Base-by-base conservation (phyloP, 2,888 invertebrate species). In the Eupeodes latifasciatus region DNA sequence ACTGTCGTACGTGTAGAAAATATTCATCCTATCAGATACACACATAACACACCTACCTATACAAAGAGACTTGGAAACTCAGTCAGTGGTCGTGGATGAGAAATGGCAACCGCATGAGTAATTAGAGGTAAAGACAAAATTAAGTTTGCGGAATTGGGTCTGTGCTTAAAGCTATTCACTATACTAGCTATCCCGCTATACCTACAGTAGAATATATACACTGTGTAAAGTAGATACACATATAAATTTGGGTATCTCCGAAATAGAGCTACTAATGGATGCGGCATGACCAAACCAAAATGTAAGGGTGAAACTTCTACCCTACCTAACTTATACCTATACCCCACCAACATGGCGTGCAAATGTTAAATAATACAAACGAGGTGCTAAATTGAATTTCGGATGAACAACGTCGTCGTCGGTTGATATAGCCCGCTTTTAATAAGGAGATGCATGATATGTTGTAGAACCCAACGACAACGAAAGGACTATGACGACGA, bases 331-430 rank as follows among this genome's bases (percentile, higher is more conserved):
- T 0, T 19, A 34, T 27, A 34, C 47, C 19, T 12, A 10, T 27
- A 2, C 49, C 62, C 62, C 34, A 71, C 66, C 66, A 51, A 67
- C 80, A 62, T 61, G 74, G 80, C 72, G 84, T 84, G 80, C 67
- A 84, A 84, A 87, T 84, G 87, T 87, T 84, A 83, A 83, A 87
- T 87, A 87, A 87, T 80, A 87, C 84, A 87, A 87, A 87, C 87
- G 87, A 87, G 84, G 87, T 87, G 87, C 87, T 87, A 87, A 87
- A 87, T 87, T 87, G 80, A 87, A 84, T 84, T 87, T 84, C 80
- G 62, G 80, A 83, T 83, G 83, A 71, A 55, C 40, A 40, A 40
- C 40, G 6, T 40, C 40, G 40, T 7, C 40, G 40, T 5, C 40
- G 40, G 40, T 40, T 9, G 66, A 6, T 27, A 51, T 83, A 74